Evolutionary conservation across 2,888 invertebrate species (phyloP).

Genomic region (Falcaria lacertinaria): DNA sequence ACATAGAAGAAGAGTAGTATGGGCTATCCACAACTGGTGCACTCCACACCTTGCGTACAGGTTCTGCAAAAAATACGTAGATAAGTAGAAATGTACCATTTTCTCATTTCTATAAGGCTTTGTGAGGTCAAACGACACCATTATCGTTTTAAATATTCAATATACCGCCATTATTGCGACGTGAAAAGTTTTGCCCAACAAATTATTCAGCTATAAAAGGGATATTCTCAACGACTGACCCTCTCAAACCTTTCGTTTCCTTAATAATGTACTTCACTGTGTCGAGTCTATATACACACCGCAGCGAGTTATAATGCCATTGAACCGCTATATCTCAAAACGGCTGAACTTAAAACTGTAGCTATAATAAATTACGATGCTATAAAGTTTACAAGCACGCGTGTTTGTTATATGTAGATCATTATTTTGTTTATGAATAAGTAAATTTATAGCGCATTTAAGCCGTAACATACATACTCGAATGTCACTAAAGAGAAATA

Average conservation of each 20-base stretch:
- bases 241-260: not conserved
- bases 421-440: not conserved
- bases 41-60: conserved; percentile 47
- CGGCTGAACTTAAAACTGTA: not conserved
- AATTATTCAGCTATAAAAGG: not conserved
- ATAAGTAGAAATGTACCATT: not conserved
- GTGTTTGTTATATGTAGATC: not conserved
- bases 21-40: conserved; percentile 37
- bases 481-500: no score
- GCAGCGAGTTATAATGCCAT: not conserved
- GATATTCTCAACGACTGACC: not conserved
- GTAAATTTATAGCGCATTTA: not conserved
- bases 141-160: not conserved
- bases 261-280: not conserved
- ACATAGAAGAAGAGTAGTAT: conserved; percentile 43
- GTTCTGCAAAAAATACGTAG: conserved; percentile 37
- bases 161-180: not conserved
- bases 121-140: not conserved
- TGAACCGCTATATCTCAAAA: not conserved
- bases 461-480: not conserved
- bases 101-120: not conserved
- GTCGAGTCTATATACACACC: not conserved
- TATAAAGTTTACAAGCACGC: not conserved
- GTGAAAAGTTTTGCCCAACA: not conserved
- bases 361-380: not conserved